These are phyloP conservation scores for Drosophila ogumai DNA, from an alignment of 1,140 invertebrate genomes.

Conservation along the genomic window DNA sequence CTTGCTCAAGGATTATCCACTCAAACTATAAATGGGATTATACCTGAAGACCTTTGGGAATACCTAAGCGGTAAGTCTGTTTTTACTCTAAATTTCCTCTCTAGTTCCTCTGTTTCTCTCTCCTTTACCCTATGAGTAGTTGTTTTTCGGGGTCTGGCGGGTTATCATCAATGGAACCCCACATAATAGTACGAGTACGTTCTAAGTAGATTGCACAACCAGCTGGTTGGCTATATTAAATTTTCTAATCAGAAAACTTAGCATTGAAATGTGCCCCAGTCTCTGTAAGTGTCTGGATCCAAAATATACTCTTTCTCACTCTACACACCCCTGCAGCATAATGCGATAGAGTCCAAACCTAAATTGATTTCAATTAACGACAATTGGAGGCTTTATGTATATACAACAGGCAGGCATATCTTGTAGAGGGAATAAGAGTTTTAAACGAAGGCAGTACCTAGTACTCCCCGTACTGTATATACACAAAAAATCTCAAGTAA, in stretches of 20 bases:
- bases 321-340: constrained; percentile 10
- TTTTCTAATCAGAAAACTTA: constrained; percentile 61
- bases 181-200: constrained; percentile 4
- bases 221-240: constrained; percentile 12
- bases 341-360: constrained; percentile 55
- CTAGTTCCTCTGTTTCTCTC: neutral
- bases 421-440: constrained; percentile 12
- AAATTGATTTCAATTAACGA: constrained; percentile 77
- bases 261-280: constrained; percentile 48
- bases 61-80: constrained; percentile 53
- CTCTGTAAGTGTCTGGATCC: neutral
- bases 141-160: constrained; percentile 22
- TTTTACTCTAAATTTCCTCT: neutral
- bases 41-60: constrained; percentile 31
- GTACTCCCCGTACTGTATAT: neutral
- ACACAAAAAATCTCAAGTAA: neutral
- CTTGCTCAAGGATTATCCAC: constrained; percentile 35
- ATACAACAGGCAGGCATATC: constrained; percentile 10
- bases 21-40: constrained; percentile 60
- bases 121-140: neutral
- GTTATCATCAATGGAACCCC: constrained; percentile 45
- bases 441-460: constrained; percentile 2
- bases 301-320: neutral
- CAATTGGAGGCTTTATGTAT: constrained; percentile 39
- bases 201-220: constrained; percentile 44